Base-by-base conservation (phyloP, 2,113 vertebrate genomes). In the Hippoglossus stenolepis region DNA sequence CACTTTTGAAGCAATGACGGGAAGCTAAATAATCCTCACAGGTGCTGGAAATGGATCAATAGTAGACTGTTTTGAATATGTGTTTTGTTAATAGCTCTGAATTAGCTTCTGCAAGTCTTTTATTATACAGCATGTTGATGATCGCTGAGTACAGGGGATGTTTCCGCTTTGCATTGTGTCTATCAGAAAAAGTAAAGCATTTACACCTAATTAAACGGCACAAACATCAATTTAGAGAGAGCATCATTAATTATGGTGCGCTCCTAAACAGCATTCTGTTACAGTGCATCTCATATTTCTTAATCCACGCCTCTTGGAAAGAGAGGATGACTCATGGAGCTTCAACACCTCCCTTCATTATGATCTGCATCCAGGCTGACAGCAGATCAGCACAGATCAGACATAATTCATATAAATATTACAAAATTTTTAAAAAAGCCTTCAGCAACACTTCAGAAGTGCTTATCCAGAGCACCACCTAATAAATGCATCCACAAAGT, bases 361-460 rank as follows among this genome's bases (percentile, higher is more conserved):
- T 38, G 63, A 83, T 64, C 73, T 20, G 69, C 73, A 77, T 75
- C 28, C 17, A 64, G 57, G 65, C 75, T 54, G 77, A 80, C 77
- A 71, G 71, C 66, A 67, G 63, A 85, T 83, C 80, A 80, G 65
- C 26, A 4, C 62, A 40, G 2, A 80, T 85, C 69, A 66, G 54
- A 53, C 60, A 40, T 20, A 79, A 89, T 84, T 86, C 61, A 71
- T 12, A 24, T 38, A 28, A 66, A 57, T 10, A 14, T 13, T 70
- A 56, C 59, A 73, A 23, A 26, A 57, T 54, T 66, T 23, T 40
- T 10, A n/a, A 49, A 57, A 28, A 70, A 70, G 13, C 3, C 51
- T 56, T 56, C 35, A 79, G 73, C 71, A 73, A 73, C 68, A 14
- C 74, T 77, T 75, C 68, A 83, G 56, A 77, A 73, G 77, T 75